Conservation (phyloP, 2,113 vertebrate species). For the Oncorhynchus masou region DNA sequence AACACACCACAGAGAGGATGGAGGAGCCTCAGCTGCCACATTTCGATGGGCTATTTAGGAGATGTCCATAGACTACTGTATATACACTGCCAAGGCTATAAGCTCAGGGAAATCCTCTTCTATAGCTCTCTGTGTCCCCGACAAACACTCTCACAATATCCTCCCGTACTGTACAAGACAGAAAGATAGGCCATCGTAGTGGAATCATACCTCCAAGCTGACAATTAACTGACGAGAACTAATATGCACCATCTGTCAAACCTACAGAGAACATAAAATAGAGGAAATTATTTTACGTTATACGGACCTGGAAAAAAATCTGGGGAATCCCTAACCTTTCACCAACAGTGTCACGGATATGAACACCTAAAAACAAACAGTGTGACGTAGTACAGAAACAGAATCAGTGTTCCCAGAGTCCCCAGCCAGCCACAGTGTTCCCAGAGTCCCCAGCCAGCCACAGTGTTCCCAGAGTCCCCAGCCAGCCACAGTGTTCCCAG, state of each 20-base stretch:
- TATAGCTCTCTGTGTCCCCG: not conserved
- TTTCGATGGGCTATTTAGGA: conserved; percentile 35
- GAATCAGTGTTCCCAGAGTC: not conserved
- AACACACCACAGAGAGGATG: conserved; percentile 62
- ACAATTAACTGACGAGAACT: not conserved
- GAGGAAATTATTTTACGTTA: not conserved
- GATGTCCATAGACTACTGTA: conserved; percentile 4
- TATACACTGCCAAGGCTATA: not conserved
- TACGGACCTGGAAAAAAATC: not conserved
- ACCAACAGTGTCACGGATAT: not conserved
- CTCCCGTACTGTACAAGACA: not conserved
- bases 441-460: not conserved
- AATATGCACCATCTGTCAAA: not conserved
- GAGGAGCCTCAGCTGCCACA: conserved; percentile 55
- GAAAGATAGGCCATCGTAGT: not conserved
- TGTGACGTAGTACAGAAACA: not conserved
- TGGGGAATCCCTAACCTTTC: not conserved
- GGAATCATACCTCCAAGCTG: not conserved
- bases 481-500: not conserved
- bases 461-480: not conserved
- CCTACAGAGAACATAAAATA: not conserved
- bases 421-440: not conserved
- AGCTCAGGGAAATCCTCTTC: not conserved
- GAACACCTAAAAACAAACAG: not conserved
- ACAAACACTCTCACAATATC: not conserved